Evolutionary conservation across 2,797 vertebrate species (phyloP), one percentile per base, ranked within the genome.

Genomic region (Manis javanica): DNA sequence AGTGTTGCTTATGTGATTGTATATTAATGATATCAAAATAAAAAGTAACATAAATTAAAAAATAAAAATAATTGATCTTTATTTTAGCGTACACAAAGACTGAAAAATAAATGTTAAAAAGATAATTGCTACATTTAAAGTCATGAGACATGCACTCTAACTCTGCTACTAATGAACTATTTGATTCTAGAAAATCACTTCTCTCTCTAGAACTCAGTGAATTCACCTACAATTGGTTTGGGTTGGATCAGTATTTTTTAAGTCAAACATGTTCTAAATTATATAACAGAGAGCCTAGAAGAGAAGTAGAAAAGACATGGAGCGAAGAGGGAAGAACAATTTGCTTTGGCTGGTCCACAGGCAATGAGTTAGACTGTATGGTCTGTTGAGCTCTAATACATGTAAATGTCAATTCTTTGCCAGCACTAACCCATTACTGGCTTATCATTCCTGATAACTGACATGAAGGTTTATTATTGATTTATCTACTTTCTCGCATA

Each of bases 201-300:
- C 66, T 75, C 2, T 83, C 21, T 91, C 37, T 24, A 78, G 86
- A 88, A 42, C 21, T 34, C 31, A 81, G 15, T 31, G 39, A 85
- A 83, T 79, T 88, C 10, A 68, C 68, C 12, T 69, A 39, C 24
- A 77, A 37, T 31, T 26, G 12, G 3, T 1, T 7, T 91, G 51
- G 14, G 2, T 31, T 90, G 3, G 11, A 78, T 51, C 13, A 78
- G 3, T 19, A 69, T n/a, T 74, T 87, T 84, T 91, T 23, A 94
- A 93, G 34, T 94, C 8, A 90, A 86, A 68, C 91, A 74, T 53
- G 15, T 4, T 85, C 92, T 57, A 69, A 84, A 21, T 82, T 64
- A 37, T 19, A 16, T 37, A 74, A 12, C 3, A 59, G 26, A 94
- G 19, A 81, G 1, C 8, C 3, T 66, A 84, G 14, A 7, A 71